Evolutionary conservation across 2,113 vertebrate species (phyloP).

Genomic region (Phoxinus phoxinus): DNA sequence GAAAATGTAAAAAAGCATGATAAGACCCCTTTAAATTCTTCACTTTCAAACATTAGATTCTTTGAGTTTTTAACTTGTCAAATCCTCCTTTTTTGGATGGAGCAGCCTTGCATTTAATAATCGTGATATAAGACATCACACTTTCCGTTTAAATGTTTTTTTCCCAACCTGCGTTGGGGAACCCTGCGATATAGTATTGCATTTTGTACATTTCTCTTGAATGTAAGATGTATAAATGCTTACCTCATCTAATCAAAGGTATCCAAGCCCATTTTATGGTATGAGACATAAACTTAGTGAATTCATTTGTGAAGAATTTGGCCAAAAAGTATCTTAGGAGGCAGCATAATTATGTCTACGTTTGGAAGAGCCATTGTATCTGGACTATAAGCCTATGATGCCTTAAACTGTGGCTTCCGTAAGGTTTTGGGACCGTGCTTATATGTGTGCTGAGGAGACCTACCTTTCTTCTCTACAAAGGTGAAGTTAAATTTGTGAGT

Average conservation of each 20-base stretch:
- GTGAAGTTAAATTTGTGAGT: conserved; percentile 91
- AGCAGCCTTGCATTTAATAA: too few relatives aligned
- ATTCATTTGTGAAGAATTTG: neutral
- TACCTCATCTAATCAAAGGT: neutral
- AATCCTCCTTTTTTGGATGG: too few relatives aligned
- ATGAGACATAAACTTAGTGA: neutral
- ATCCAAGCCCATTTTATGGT: neutral
- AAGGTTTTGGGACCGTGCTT: neutral
- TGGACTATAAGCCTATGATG: neutral
- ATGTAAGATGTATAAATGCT: neutral
- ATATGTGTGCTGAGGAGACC: conserved; percentile 33
- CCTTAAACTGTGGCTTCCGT: neutral
- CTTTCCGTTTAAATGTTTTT: too few relatives aligned
- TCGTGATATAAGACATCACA: too few relatives aligned
- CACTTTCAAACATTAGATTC: too few relatives aligned
- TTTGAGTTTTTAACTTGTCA: too few relatives aligned
- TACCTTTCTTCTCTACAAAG: conserved; percentile 88
- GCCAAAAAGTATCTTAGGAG: neutral
- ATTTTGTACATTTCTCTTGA: neutral
- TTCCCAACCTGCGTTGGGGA: too few relatives aligned
- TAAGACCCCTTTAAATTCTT: too few relatives aligned
- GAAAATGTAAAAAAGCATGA: too few relatives aligned
- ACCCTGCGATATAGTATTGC: too few relatives aligned
- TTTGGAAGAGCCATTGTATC: neutral
- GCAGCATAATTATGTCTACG: neutral